Evolutionary conservation across 2,888 invertebrate species (phyloP).

Genomic region (Falcaria lacertinaria): DNA sequence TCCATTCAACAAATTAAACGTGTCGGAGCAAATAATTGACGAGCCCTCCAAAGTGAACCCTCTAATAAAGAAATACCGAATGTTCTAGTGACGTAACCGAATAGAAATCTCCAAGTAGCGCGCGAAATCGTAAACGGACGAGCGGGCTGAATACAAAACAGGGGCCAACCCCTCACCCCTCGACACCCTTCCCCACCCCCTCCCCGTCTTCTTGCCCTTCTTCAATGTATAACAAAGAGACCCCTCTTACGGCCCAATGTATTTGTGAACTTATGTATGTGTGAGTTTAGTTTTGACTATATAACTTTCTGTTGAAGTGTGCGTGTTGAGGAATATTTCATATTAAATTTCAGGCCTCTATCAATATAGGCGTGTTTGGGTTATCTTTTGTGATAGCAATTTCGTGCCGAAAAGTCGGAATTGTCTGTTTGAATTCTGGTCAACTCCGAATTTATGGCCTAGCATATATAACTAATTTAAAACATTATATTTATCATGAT

Average conservation of each 20-base stretch:
- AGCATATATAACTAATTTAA: too few relatives aligned
- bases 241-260: constrained; percentile 72
- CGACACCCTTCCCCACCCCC: constrained; percentile 22
- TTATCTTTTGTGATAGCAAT: constrained; percentile 48
- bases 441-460: not conserved
- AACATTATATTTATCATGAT: too few relatives aligned
- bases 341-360: constrained; percentile 76
- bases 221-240: constrained; percentile 79
- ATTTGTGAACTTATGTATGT: constrained; percentile 58
- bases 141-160: constrained; percentile 75
- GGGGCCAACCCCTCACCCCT: constrained; percentile 33
- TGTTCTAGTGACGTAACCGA: constrained; percentile 53
- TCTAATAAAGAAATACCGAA: constrained; percentile 72
- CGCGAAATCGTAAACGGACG: constrained; percentile 74
- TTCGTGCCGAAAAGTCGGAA: not conserved
- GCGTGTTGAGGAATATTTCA: constrained; percentile 69
- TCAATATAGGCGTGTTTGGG: constrained; percentile 61
- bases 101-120: constrained; percentile 73
- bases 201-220: constrained; percentile 68
- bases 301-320: constrained; percentile 24
- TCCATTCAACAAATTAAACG: not conserved
- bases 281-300: constrained; percentile 54
- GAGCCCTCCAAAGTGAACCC: constrained; percentile 28
- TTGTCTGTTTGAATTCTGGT: not conserved
- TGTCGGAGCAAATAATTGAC: not conserved